Base-by-base conservation (phyloP, 64 coral and sea anemone genomes). In the Astreopora myriophthalma region DNA sequence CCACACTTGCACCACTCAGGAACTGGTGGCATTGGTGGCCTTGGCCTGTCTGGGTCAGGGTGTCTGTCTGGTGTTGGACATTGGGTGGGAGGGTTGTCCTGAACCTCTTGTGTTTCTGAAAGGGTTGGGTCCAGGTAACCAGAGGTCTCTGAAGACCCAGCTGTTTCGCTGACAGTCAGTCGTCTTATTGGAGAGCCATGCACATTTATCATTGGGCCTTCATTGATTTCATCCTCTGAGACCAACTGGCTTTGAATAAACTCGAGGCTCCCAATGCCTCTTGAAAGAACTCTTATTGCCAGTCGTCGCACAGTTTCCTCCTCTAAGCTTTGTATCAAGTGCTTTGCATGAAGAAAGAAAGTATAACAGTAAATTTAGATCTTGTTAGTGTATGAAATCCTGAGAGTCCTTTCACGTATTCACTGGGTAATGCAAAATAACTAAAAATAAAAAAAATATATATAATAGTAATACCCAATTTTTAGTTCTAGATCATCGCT, bases 251-350 rank as follows among this genome's bases (percentile, higher is more conserved):
- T 83, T 24, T 72, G 69, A 6, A 72, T 37, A 72, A 36, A 70
- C 19, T 46, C 63, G 0, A 86, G 22, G 40, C 63, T 69, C 4
- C 62, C 83, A 2, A 70, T 48, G n/a, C 64, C 58, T 28, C 34
- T 86, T 6, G 36, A 70, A 6, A 70, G 63, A 1, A 70, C 63
- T 23, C 83, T 12, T 8, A 69, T 70, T 4, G 83, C 83, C 3
- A 69, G 83, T 39, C 30, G 20, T 1, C 62, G 1, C 4, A 86
- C 83, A 7, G 60, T 85, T 68, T 67, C 81, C 42, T 85, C 83
- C 1, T 70, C 83, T 22, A 86, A 26, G n/a, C 48, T 86, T 70
- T 19, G 42, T 69, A 86, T 86, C 63, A 86, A 46, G 20, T 71
- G 31, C 83, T 86, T 85, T 34, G 42, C 33, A 84, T 36, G 16